Evolutionary conservation across 2,797 vertebrate species (phyloP).

Genomic region (Arrhamphus sclerolepis): DNA sequence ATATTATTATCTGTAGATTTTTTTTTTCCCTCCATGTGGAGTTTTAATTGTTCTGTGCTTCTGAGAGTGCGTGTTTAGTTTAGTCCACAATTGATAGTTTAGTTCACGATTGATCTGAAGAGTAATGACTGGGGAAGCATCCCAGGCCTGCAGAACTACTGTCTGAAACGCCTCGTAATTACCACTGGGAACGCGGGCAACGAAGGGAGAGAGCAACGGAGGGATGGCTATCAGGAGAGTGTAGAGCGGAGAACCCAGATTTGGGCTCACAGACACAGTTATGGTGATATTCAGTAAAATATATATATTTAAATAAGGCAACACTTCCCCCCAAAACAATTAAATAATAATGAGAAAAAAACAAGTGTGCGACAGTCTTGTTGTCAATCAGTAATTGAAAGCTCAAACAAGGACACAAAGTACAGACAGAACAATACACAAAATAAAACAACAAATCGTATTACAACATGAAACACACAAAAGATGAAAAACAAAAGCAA

Average conservation of each 20-base stretch:
- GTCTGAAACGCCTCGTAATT: conserved; percentile 69
- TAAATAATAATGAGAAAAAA: too few species aligned
- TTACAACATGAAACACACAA: too few species aligned
- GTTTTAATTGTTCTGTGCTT: conserved; percentile 74
- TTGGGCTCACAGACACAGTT: too few species aligned
- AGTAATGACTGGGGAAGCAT: conserved; percentile 63
- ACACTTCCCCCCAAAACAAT: too few species aligned
- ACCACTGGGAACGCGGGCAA: conserved; percentile 61
- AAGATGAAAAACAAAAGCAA: too few species aligned
- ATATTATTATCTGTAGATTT: conserved; percentile 16
- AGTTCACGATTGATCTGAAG: conserved; percentile 66
- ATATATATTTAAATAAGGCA: too few species aligned
- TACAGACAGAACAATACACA: too few species aligned
- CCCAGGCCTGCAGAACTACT: conserved; percentile 55
- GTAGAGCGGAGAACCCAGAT: conserved; percentile 3
- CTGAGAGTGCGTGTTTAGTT: conserved; percentile 70
- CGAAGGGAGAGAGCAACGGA: conserved; percentile 27
- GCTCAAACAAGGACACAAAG: too few species aligned
- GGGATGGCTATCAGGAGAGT: conserved; percentile 28
- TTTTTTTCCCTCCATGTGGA: conserved; percentile 42
- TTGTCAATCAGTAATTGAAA: too few species aligned
- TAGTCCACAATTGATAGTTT: conserved; percentile 35
- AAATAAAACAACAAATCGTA: too few species aligned
- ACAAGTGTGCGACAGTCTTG: too few species aligned
- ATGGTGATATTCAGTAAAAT: too few species aligned